Base-by-base conservation (phyloP, 2,113 vertebrate species). In the Kryptolebias marmoratus region DNA sequence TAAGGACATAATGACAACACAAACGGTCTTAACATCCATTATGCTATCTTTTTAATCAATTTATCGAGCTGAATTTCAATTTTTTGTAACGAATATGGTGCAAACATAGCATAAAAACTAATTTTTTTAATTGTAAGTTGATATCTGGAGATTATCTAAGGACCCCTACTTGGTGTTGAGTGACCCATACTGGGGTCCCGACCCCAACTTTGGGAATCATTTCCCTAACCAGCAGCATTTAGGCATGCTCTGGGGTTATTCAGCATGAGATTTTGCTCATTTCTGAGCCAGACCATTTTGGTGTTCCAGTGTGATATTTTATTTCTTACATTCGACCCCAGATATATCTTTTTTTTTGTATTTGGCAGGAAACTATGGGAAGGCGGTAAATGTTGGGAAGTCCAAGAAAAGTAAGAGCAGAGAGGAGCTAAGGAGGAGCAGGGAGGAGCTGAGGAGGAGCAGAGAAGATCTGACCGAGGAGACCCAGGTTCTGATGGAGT, bases 331-430 rank as follows among this genome's bases (percentile, higher is more conserved):
- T 18, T 50, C 13, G 32, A 60, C 0, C 12, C 14, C 2, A 22
- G 55, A 62, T 0, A 2, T 56, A n/a, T 15, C 31, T 49, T 32
- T 67, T 4, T 49, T 44, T 68, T 2, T 64, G 14, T 73, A 22
- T 53, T 48, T 68, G 16, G 16, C 84, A 97, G 96, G 96, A 61
- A 97, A 96, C 80, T 92, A 92, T 68, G 96, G 96, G 22, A 97
- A 96, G 86, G 92, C 85, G 2, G 90, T 91, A 50, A 94, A 93
- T 68, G 75, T 92, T 5, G 83, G 82, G 62, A 91, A 75, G 80
- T 78, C 79, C 28, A 75, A 91, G 80, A 95, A 93, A 82, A 93
- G 86, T 12, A 65, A 53, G 30, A 91, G 58, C 84, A 78, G 10
- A 18, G 89, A 91, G 22, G 85, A 90, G 1, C 63, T 91, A 13